Evolutionary conservation across 2,888 invertebrate genomes (phyloP).

Genomic region (Eledone cirrhosa): DNA sequence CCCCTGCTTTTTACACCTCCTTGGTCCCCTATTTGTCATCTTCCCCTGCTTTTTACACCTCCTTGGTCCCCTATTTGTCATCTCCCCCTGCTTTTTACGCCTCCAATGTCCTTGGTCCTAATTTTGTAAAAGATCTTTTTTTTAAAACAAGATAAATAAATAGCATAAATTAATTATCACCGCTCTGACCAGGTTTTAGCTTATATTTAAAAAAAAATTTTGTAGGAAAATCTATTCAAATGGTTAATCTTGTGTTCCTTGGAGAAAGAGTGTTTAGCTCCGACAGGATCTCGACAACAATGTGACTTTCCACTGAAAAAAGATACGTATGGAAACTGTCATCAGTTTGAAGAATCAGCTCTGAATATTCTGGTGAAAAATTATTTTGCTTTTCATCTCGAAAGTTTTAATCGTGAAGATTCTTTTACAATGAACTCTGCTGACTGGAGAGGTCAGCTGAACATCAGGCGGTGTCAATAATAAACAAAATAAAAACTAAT

Average conservation of each 20-base stretch:
- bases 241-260: slow-evolving; percentile 62
- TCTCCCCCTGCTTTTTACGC: no score
- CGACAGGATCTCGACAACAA: slow-evolving; percentile 43
- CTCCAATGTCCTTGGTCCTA: no score
- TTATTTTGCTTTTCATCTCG: slow-evolving; percentile 55
- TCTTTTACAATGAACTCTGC: slow-evolving; percentile 40
- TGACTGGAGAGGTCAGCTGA: slow-evolving; percentile 38
- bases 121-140: no score
- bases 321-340: slow-evolving; percentile 56
- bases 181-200: no score
- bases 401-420: slow-evolving; percentile 41
- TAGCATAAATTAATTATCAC: no score
- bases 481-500: not conserved
- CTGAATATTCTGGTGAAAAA: slow-evolving; percentile 65
- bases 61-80: no score
- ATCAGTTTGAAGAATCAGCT: slow-evolving; percentile 65
- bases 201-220: no score
- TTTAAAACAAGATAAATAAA: no score
- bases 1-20: no score
- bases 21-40: no score
- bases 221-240: slow-evolving; percentile 55
- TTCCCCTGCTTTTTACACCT: no score
- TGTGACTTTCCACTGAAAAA: slow-evolving; percentile 50
- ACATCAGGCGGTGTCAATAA: slow-evolving; percentile 40
- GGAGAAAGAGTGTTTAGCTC: slow-evolving; percentile 62